Conservation (phyloP, 2,797 vertebrate species). For the Aeoliscus strigatus region DNA sequence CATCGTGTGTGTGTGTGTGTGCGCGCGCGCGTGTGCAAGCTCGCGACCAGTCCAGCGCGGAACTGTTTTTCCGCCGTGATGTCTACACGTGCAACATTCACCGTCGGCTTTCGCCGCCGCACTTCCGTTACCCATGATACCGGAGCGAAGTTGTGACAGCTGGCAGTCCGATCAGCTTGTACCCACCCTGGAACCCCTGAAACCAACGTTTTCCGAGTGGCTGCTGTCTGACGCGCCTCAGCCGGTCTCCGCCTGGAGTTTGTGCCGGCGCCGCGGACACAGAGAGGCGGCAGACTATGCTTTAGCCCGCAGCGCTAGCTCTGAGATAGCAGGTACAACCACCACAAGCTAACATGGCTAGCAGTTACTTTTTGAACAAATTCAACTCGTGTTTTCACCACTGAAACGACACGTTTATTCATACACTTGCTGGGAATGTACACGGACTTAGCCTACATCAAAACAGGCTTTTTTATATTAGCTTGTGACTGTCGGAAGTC, state of each 20-base stretch:
- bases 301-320: conserved; percentile 63
- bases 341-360: conserved; percentile 23
- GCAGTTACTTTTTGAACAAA: conserved; percentile 11
- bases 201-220: background rate
- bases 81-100: conserved; percentile 50
- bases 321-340: conserved; percentile 61
- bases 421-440: background rate
- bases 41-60: conserved; percentile 16
- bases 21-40: too few species aligned
- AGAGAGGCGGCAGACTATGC: conserved; percentile 52
- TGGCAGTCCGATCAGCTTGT: conserved; percentile 40
- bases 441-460: too few species aligned
- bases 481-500: background rate
- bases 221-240: conserved; percentile 8
- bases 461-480: background rate
- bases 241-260: conserved; percentile 4
- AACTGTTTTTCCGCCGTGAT: conserved; percentile 33
- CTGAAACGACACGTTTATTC: background rate
- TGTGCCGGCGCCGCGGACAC: conserved; percentile 13
- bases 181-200: background rate
- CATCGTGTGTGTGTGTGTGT: too few species aligned
- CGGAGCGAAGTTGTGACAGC: conserved; percentile 68
- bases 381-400: background rate
- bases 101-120: conserved; percentile 18
- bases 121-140: conserved; percentile 65